Percentiles rank a stretch among this genome's conserved stretches.
Conservation (phyloP, 30 jellyfish, hydroid and myxozoan genomes). For the Aurelia coerulea region DNA sequence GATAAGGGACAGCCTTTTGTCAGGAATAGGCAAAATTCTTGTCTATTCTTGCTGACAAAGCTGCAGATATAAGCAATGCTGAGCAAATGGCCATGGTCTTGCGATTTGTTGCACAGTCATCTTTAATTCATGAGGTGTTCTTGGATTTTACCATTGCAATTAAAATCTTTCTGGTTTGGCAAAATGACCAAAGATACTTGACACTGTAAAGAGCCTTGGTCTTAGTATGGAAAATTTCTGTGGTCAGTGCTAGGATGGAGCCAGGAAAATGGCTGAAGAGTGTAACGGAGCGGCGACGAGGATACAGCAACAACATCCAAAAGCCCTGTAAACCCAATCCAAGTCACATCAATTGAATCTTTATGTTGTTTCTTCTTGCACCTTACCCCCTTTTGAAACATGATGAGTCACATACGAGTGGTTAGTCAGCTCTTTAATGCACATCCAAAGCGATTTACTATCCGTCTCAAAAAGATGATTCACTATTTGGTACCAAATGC, state of each 20-base stretch:
- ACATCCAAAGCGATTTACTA: constrained; percentile 1
- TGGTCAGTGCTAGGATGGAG: constrained; percentile 88
- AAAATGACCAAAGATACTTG: no score
- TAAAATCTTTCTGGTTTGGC: constrained; percentile 70
- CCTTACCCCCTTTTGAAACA: constrained; percentile 45
- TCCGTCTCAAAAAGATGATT: not conserved
- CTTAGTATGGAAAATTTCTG: constrained; percentile 51
- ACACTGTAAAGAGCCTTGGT: constrained; percentile 17
- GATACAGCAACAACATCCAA: constrained; percentile 6
- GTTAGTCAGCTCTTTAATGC: constrained; percentile 3
- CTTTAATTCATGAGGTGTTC: constrained; percentile 54
- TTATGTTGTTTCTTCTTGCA: constrained; percentile 49
- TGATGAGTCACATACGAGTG: constrained; percentile 55
- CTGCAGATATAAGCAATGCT: constrained; percentile 16
- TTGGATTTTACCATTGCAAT: constrained; percentile 62
- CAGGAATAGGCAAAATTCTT: constrained; percentile 40
- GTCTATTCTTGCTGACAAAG: constrained; percentile 65
- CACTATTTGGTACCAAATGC: not conserved
- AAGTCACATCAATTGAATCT: constrained; percentile 45
- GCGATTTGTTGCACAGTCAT: constrained; percentile 34
- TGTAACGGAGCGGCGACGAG: constrained; percentile 50
- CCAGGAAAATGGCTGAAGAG: constrained; percentile 75
- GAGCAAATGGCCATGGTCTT: constrained; percentile 63
- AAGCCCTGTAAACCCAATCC: constrained; percentile 71
- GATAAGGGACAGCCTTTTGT: constrained; percentile 1